Conservation (phyloP, 1,140 invertebrate genomes). For the Platorchestia sp. region DNA sequence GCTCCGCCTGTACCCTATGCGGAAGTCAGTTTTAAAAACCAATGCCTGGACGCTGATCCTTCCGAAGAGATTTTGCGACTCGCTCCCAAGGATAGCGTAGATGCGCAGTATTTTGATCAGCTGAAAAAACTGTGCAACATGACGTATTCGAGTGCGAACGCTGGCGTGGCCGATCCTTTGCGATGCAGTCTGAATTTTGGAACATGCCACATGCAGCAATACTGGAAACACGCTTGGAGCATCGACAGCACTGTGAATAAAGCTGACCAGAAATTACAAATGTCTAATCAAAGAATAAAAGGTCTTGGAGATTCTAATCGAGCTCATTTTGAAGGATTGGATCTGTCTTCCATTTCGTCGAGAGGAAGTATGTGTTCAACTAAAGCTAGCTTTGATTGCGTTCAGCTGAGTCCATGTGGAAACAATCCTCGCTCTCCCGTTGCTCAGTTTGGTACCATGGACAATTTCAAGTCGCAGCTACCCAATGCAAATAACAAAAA, state of each 20-base stretch:
- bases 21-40: neutral
- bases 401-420: neutral
- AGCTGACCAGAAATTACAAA: neutral
- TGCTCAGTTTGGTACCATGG: constrained; percentile 13
- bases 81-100: neutral
- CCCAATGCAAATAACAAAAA: neutral
- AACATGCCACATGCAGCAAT: constrained; percentile 26
- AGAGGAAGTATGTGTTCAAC: constrained; percentile 43
- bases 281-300: neutral
- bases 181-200: neutral
- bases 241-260: neutral
- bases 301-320: neutral
- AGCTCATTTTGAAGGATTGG: neutral
- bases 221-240: constrained; percentile 3
- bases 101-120: constrained; percentile 6
- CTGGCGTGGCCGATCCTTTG: neutral
- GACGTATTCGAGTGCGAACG: neutral
- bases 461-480: constrained; percentile 27
- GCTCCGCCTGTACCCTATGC: neutral
- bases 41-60: neutral
- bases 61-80: neutral
- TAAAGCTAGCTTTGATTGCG: constrained; percentile 37
- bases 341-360: constrained; percentile 4
- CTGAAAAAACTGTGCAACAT: neutral
- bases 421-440: neutral